Evolutionary conservation across 2,888 invertebrate genomes (phyloP), one percentile per base, ranked within the genome.

Genomic region (Andrena praecox): DNA sequence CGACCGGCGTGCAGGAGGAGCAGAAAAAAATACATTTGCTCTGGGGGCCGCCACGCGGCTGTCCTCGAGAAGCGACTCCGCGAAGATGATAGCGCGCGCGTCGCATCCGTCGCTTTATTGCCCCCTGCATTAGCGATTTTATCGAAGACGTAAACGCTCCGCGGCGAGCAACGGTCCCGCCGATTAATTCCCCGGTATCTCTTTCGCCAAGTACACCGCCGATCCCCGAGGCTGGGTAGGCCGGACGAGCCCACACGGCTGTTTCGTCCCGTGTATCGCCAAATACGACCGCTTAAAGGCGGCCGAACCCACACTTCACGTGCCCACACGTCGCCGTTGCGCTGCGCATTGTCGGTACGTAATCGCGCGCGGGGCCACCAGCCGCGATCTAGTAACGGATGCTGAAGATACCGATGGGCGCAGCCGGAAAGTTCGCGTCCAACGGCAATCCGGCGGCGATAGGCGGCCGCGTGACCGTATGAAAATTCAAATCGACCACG

Each of bases 271-370:
- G 81, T 75, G 85, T 88, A 92, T 91, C 91, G 90, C 93, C 93
- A 93, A 93, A 92, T 92, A 92, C 87, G 92, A 91, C 89, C 83
- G 87, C 82, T 87, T 85, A 83, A 82, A 88, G 88, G 87, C 89
- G 90, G 91, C 85, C 88, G 89, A 91, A 90, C 91, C 91, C 91
- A 91, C 91, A 91, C 91, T 86, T 87, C 77, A 84, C 87, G 84
- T 84, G 90, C 93, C 92, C 91, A 93, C 93, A 91, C 92, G 82
- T 84, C 79, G 84, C 81, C 80, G 74, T 69, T 74, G 81, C 79
- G 75, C 86, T 85, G 87, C 70, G 80, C 84, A 83, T 81, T 76
- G 69, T 77, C 77, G 81, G 80, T 54, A 60, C 29, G 73, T 72
- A 70, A 75, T 73, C 82, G 75, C 48, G 70, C 77, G 48, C 67